Percentiles rank a stretch among this genome's conserved stretches.
Conservation (phyloP, 2,113 vertebrate species). For the Triplophysa rosa region DNA sequence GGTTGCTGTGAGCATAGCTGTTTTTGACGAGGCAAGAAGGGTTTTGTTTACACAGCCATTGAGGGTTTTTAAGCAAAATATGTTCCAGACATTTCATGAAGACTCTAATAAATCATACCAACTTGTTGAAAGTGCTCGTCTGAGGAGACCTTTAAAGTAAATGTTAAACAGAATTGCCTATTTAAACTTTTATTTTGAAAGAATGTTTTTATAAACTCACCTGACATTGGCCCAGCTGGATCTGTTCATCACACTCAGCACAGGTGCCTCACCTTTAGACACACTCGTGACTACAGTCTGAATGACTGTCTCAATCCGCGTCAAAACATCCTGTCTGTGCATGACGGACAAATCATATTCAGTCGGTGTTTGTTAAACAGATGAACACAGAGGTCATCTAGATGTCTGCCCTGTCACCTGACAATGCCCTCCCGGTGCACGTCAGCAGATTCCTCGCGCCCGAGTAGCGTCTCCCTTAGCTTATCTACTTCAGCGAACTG, state of each 20-base stretch:
- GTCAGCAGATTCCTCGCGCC: neutral
- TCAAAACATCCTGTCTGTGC: constrained; percentile 79
- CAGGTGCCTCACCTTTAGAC: constrained; percentile 75
- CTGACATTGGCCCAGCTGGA: constrained; percentile 78
- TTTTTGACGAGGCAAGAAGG: too few relatives aligned
- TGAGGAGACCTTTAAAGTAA: too few relatives aligned
- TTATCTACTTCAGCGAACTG: constrained; percentile 62
- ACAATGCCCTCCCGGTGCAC: constrained; percentile 40
- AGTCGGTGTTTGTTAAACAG: neutral
- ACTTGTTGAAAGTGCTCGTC: too few relatives aligned
- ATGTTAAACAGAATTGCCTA: too few relatives aligned
- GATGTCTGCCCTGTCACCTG: constrained; percentile 47
- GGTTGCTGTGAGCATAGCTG: too few relatives aligned
- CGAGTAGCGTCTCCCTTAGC: constrained; percentile 52
- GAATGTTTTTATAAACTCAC: constrained; percentile 58
- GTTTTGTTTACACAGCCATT: too few relatives aligned
- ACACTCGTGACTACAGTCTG: constrained; percentile 72
- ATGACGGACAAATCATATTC: neutral
- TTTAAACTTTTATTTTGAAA: neutral
- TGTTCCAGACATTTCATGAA: too few relatives aligned
- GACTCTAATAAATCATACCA: too few relatives aligned
- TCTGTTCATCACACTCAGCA: constrained; percentile 73
- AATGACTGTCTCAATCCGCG: constrained; percentile 83
- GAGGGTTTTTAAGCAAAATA: too few relatives aligned
- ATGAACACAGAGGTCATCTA: neutral